Base-by-base conservation (phyloP, 2,888 invertebrate species). In the Trissoscelio sp. region DNA sequence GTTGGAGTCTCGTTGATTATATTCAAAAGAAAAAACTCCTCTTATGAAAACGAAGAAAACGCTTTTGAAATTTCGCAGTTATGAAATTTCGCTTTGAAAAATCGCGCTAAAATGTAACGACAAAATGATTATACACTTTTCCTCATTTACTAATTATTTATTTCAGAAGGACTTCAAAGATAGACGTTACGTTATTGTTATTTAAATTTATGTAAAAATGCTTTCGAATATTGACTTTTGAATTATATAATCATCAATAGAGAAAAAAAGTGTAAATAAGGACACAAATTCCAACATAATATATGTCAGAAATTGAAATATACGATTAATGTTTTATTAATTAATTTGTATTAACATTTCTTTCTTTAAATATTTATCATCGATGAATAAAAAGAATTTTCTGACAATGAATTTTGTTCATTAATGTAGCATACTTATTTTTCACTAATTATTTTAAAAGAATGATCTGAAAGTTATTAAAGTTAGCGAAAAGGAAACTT, bases 61-160 rank as follows among this genome's bases (percentile, higher is more conserved):
- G 14, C 28, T 64, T 48, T 64, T 9, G 48, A 24, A 24, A 24
- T 24, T 24, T 2, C 57, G 39, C 18, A 12, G 20, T 64, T 64
- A 64, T 64, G 62, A 64, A 64, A 48, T 48, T 64, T 64, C 9
- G 31, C n/a, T 9, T 7, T 48, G 51, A 22, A 48, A 64, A 51
- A 22, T 9, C 16, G 22, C n/a, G 18, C 24, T n/a, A 7, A 51
- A 28, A n/a, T 3, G 9, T 28, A 53, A 18, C 11, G 12, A 2
- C n/a, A 0, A 1, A 31, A 11, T n/a, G 6, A 1, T 12, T 14
- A 24, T 24, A 24, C 24, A 24, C 6, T 24, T 6, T 11, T 34
- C 34, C 7, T 44, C 18, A 18, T 44, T 44, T 18, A 7, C 2
- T 44, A 16, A 44, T 44, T 44, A 5, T 18, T 18, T 44, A 18